phyloP scores from a whole-genome alignment of 2,888 invertebrate species.

The Seira musarum region DNA sequence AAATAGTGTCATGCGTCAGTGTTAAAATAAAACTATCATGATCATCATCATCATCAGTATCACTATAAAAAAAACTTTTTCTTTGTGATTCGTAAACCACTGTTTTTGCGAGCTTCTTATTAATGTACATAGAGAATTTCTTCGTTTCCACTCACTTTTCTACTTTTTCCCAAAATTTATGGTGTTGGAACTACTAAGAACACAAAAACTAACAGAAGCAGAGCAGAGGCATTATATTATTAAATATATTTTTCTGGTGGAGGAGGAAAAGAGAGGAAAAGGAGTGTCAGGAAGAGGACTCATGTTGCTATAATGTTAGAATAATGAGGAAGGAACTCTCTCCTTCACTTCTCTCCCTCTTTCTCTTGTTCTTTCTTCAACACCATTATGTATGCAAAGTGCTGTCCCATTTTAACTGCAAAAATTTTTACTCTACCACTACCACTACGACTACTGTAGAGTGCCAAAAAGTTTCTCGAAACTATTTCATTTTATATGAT shows the following conservation, averaged over 20 bases:
- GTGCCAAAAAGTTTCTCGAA: slow-evolving; percentile 57
- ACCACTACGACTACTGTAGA: slow-evolving; percentile 55
- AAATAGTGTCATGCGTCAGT: slow-evolving; percentile 20
- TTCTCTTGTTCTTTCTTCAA: slow-evolving; percentile 45
- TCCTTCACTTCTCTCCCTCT: too few species aligned
- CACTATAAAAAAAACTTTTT: neutral
- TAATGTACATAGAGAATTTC: neutral
- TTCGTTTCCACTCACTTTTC: neutral
- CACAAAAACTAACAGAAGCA: neutral
- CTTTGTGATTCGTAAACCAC: neutral
- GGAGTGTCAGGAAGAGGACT: slow-evolving; percentile 6
- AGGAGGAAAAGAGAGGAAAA: neutral
- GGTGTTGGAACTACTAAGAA: neutral
- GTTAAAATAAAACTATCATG: slow-evolving; percentile 10
- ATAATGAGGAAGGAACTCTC: slow-evolving; percentile 56
- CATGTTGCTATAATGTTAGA: slow-evolving; percentile 50
- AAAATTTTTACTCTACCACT: slow-evolving; percentile 55
- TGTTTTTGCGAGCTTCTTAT: neutral
- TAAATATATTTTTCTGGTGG: neutral
- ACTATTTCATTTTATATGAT: slow-evolving; percentile 62
- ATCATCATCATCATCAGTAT: slow-evolving; percentile 23
- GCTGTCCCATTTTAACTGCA: slow-evolving; percentile 57
- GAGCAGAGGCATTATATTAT: neutral
- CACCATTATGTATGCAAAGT: slow-evolving; percentile 61
- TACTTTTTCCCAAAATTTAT: slow-evolving; percentile 7